Percentiles rank a stretch among this genome's conserved stretches.
Conservation (phyloP, 2,888 invertebrate species). For the Melanchra persicariae region DNA sequence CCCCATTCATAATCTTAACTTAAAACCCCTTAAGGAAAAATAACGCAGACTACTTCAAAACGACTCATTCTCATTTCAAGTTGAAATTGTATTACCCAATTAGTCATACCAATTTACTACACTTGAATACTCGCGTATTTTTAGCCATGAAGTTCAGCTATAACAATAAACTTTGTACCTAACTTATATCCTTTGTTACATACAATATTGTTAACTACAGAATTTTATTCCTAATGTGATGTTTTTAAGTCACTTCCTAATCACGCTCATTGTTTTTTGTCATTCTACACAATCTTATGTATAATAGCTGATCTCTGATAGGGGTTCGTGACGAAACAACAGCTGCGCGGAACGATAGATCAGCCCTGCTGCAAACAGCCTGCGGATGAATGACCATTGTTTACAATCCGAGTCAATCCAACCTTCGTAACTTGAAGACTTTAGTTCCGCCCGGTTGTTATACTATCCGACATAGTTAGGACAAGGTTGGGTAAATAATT, state of each 20-base stretch:
- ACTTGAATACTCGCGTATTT: conserved; percentile 35
- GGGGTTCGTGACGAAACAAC: neutral
- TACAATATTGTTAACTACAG: neutral
- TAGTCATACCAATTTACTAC: conserved; percentile 45
- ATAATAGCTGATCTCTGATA: neutral
- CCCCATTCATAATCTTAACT: conserved; percentile 83
- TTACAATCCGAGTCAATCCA: conserved; percentile 21
- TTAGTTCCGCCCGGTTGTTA: conserved; percentile 30
- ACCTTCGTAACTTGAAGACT: conserved; percentile 39
- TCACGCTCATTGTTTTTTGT: neutral
- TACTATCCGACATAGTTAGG: conserved; percentile 15
- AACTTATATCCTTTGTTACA: conserved; percentile 22
- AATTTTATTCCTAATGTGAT: conserved; percentile 1
- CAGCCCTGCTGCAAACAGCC: conserved; percentile 15
- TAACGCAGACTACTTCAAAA: conserved; percentile 9
- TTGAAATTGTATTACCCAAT: conserved; percentile 22
- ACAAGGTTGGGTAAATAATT: conserved; percentile 40
- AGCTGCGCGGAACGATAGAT: neutral
- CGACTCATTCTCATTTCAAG: conserved; percentile 3
- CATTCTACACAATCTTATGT: neutral
- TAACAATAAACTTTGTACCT: conserved; percentile 16
- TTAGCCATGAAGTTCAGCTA: conserved; percentile 28
- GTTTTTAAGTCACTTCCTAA: conserved; percentile 24
- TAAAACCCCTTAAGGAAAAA: conserved; percentile 29
- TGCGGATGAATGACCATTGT: conserved; percentile 35